These are phyloP conservation scores for Helobdella robusta DNA, from an alignment of 2,888 invertebrate species.

Conservation along the genomic window DNA sequence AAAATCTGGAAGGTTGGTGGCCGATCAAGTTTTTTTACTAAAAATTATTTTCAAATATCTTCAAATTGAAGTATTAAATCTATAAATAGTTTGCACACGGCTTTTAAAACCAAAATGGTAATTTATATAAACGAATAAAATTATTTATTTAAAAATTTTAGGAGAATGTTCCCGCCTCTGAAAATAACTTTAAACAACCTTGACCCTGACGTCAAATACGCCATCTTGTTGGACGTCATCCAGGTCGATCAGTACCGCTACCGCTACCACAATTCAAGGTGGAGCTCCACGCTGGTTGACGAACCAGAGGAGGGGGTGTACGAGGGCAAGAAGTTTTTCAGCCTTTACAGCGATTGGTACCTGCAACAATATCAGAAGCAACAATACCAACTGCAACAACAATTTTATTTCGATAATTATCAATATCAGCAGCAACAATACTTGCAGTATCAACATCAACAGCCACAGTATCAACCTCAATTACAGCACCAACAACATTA, in stretches of 20 bases:
- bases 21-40: neutral
- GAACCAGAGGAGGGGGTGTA: neutral
- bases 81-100: too few relatives aligned
- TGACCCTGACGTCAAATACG: neutral
- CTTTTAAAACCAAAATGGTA: too few relatives aligned
- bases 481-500: neutral
- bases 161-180: conserved; percentile 20
- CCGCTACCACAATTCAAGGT: conserved; percentile 16
- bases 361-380: too few relatives aligned
- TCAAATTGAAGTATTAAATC: neutral
- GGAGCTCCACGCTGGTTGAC: conserved; percentile 5
- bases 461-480: neutral
- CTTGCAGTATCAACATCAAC: neutral
- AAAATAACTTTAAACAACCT: neutral
- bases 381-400: too few relatives aligned
- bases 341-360: neutral
- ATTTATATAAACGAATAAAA: too few relatives aligned
- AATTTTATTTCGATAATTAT: neutral
- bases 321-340: neutral
- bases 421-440: too few relatives aligned
- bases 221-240: conserved; percentile 15
- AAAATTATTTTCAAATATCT: too few relatives aligned
- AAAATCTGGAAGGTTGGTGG: conserved; percentile 13
- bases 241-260: conserved; percentile 5
- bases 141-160: neutral